Evolutionary conservation across 2,888 invertebrate genomes (phyloP), one percentile per base, ranked within the genome.

Genomic region (Coelopa pilipes): DNA sequence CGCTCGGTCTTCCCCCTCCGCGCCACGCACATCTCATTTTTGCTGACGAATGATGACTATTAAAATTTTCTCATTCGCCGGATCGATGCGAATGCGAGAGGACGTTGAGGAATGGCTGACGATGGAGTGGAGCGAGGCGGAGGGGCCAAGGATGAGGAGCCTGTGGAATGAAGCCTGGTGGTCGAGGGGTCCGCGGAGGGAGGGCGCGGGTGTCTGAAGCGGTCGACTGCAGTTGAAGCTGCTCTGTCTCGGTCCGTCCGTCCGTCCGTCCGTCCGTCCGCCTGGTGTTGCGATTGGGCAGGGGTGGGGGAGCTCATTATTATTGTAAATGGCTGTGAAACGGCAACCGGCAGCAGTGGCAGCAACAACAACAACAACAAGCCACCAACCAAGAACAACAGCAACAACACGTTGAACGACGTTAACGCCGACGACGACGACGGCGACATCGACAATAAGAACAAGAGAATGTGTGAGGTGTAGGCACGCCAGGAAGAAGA

Each of bases 261-360:
- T n/a, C n/a, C n/a, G n/a, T n/a, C n/a, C n/a, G n/a, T n/a, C n/a
- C n/a, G n/a, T n/a, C n/a, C n/a, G n/a, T n/a, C n/a, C n/a, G 34
- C 7, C 2, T 34, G 34, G 34, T 34, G 34, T 34, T 34, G 34
- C 2, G 34, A 34, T 34, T 34, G 34, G 34, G 34, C 4, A 34
- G 34, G 7, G 7, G 19, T 13, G 47, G 24, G 63, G 46, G 19
- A 12, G 19, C 47, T 17, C 82, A 82, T 82, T 82, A 82, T 83
- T 82, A 81, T 81, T 84, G 83, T 81, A 82, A 82, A 82, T 84
- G 83, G 81, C 82, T 83, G 81, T 79, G 81, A 84, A 82, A 81
- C 82, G 77, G 79, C 82, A 79, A 79, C 82, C 82, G 82, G 78
- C 79, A 79, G 78, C 75, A 79, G 74, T 2, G 57, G 71, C 74